Percentiles rank a stretch among this genome's conserved stretches.
These are phyloP conservation scores for Penelope pileata DNA, from an alignment of 2,113 vertebrate genomes.

Conservation along the genomic window DNA sequence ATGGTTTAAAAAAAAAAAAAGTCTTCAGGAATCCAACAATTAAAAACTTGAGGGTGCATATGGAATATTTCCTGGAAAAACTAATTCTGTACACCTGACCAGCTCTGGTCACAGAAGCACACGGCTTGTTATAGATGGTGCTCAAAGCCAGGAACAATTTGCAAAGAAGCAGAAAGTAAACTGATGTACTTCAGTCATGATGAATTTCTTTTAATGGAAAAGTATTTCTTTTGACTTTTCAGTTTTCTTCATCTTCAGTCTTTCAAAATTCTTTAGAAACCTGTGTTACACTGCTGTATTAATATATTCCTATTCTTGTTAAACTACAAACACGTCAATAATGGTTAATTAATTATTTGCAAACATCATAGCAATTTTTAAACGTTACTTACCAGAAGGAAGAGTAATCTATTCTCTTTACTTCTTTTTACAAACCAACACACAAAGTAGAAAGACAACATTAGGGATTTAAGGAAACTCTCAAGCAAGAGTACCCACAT, in stretches of 20 bases:
- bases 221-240: neutral
- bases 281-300: neutral
- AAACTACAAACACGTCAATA: conserved; percentile 2
- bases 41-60: neutral
- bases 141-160: neutral
- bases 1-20: neutral
- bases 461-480: neutral
- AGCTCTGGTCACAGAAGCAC: neutral
- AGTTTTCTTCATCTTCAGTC: neutral
- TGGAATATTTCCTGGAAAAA: conserved; percentile 24
- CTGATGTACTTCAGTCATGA: neutral
- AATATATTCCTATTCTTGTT: neutral
- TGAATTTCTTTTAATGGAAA: neutral
- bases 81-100: neutral
- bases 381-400: neutral
- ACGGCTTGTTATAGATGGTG: neutral
- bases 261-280: neutral
- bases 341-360: neutral
- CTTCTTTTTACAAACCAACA: neutral
- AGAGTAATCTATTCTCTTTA: neutral
- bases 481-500: neutral
- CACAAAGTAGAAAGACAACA: neutral
- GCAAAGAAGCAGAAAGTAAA: neutral
- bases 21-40: neutral
- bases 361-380: neutral